Evolutionary conservation across 2,888 invertebrate species (phyloP).

Genomic region (Dichetophora obliterata): DNA sequence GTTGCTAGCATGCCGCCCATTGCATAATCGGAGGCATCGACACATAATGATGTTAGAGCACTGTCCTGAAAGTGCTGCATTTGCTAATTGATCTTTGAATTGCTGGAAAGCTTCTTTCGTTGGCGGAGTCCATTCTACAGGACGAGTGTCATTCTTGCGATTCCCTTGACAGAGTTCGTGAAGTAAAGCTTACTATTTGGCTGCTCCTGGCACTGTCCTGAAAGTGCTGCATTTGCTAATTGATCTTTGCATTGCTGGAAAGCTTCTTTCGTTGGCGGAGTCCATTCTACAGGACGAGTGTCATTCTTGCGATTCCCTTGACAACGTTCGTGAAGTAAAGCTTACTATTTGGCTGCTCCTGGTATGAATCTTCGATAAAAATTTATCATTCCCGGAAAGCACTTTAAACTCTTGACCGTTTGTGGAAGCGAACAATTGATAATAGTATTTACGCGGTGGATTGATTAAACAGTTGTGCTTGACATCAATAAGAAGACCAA

Average conservation of each 20-base stretch:
- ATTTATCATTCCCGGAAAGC: background rate
- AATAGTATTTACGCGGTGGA: background rate
- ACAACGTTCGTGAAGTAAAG: background rate
- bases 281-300: background rate
- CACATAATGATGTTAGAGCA: background rate
- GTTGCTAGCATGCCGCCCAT: background rate
- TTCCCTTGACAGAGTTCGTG: too few relatives aligned
- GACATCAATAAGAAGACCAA: too few relatives aligned
- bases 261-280: background rate
- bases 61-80: background rate
- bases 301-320: too few relatives aligned
- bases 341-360: too few relatives aligned
- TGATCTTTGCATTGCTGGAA: too few relatives aligned
- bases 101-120: too few relatives aligned
- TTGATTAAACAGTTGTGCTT: too few relatives aligned
- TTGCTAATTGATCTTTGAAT: slow-evolving; percentile 12
- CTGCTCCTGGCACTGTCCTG: background rate
- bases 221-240: slow-evolving; percentile 6
- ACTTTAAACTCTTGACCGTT: background rate
- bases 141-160: background rate
- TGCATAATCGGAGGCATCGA: background rate
- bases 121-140: background rate
- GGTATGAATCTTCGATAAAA: too few relatives aligned
- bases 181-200: background rate
- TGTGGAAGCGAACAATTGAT: background rate